Base-by-base conservation (phyloP, 1,140 invertebrate genomes). In the Tetramorium simillimum region DNA sequence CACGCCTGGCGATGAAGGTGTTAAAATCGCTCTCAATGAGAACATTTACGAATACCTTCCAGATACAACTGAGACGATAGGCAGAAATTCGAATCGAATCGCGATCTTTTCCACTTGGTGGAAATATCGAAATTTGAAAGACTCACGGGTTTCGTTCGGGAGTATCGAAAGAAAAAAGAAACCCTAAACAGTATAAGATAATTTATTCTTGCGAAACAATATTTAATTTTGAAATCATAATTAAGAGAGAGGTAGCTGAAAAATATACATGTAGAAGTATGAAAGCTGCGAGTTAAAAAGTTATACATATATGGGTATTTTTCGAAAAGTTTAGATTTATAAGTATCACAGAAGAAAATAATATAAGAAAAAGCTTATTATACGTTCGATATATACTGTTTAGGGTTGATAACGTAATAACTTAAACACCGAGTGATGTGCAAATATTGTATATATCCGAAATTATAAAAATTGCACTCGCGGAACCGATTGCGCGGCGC, bases 111-210 rank as follows among this genome's bases (percentile, higher is more conserved):
- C 84, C 75, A 62, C 46, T 77, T 49, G 53, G 40, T 62, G 85
- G 78, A 78, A 62, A 49, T 69, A 62, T 75, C 63, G 51, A 70
- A 90, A 90, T 90, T 90, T 90, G 85, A 90, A 90, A 90, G 89
- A 90, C 89, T 85, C 65, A 87, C 69, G 89, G 89, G 85, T 87
- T 89, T 87, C 18, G 51, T 80, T 84, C 40, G n/a, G 24, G 14
- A 73, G 67, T 37, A 84, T 84, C 37, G n/a, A 70, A 72, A 73
- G 24, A 69, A 24, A 72, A 58, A 58, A 53, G 21, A 33, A 62
- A 60, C 69, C 18, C 80, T 75, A 75, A 75, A 75, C 80, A 75
- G 53, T 75, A 75, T 58, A 69, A 69, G 40, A 40, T 53, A 24
- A 58, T 43, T 82, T 16, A 21, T 6, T 43, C 5, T 43, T 4